phyloP scores from a whole-genome alignment of 2,797 vertebrate species.

The Falco columbarius region DNA sequence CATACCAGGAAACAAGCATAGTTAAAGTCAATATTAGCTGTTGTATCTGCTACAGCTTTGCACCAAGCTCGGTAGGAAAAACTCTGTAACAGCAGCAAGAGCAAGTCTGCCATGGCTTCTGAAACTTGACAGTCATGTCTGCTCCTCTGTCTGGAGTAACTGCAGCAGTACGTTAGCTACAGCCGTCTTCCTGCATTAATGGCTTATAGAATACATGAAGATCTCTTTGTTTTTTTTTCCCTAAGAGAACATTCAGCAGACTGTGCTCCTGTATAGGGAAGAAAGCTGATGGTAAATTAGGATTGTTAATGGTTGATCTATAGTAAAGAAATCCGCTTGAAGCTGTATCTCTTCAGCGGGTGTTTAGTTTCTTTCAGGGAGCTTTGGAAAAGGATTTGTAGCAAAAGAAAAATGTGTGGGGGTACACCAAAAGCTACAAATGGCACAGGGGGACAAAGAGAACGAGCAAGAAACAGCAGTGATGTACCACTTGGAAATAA shows the following conservation, averaged over 20 bases:
- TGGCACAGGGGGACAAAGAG: background rate
- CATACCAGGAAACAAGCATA: slow-evolving; percentile 65
- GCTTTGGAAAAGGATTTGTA: background rate
- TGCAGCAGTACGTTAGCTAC: slow-evolving; percentile 1
- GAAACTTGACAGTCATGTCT: slow-evolving; percentile 17
- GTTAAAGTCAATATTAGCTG: slow-evolving; percentile 72
- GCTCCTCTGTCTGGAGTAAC: background rate
- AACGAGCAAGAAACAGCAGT: background rate
- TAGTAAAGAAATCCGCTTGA: background rate
- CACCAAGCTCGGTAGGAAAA: slow-evolving; percentile 6
- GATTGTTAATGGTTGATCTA: background rate
- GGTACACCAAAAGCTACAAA: slow-evolving; percentile 63
- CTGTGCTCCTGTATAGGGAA: background rate
- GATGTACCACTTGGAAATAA: slow-evolving; percentile 16
- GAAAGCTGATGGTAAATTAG: background rate
- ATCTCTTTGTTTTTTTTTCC: background rate
- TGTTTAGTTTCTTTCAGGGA: slow-evolving; percentile 17
- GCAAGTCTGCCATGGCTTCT: slow-evolving; percentile 8
- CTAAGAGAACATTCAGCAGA: background rate
- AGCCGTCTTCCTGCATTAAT: slow-evolving; percentile 38
- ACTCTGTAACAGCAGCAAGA: slow-evolving; percentile 51
- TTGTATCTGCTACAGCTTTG: slow-evolving; percentile 67
- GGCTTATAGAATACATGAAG: slow-evolving; percentile 1
- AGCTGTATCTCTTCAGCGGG: background rate
- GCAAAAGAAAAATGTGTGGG: slow-evolving; percentile 75